Evolutionary conservation across 2,888 invertebrate species (phyloP).

Genomic region (Cancer borealis): DNA sequence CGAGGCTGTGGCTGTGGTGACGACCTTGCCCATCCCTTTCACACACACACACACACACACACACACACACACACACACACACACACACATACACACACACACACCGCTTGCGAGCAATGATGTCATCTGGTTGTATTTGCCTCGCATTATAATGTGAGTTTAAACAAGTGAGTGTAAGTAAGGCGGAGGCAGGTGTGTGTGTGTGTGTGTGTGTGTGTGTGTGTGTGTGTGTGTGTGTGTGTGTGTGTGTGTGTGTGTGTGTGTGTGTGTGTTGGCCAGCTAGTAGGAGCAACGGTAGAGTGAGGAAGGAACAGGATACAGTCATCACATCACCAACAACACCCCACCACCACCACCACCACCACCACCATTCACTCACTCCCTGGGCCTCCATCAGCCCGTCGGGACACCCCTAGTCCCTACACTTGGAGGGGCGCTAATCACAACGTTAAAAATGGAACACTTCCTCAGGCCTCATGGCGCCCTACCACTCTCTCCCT

Average conservation of each 20-base stretch:
- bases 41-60: no score
- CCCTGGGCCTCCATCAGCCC: neutral
- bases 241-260: slow-evolving; percentile 40
- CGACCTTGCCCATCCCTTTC: neutral
- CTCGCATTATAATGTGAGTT: neutral
- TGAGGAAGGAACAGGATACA: slow-evolving; percentile 28
- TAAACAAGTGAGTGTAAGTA: neutral
- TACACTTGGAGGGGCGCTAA: neutral
- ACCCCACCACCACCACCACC: slow-evolving; percentile 28
- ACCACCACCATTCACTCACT: neutral
- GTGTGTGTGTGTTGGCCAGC: neutral
- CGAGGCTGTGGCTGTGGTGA: neutral
- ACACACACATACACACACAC: slow-evolving; percentile 1
- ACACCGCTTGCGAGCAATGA: neutral
- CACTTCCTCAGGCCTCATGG: slow-evolving; percentile 8
- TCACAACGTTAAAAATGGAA: slow-evolving; percentile 32
- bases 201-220: slow-evolving; percentile 20
- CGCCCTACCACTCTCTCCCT: neutral
- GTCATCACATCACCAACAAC: slow-evolving; percentile 3
- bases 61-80: slow-evolving; percentile 1
- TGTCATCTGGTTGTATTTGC: neutral
- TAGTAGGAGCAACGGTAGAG: slow-evolving; percentile 2
- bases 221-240: slow-evolving; percentile 2
- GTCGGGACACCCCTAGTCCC: neutral
- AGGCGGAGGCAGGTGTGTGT: neutral